phyloP scores from a whole-genome alignment of 2,113 vertebrate genomes.

The Zootoca vivipara region DNA sequence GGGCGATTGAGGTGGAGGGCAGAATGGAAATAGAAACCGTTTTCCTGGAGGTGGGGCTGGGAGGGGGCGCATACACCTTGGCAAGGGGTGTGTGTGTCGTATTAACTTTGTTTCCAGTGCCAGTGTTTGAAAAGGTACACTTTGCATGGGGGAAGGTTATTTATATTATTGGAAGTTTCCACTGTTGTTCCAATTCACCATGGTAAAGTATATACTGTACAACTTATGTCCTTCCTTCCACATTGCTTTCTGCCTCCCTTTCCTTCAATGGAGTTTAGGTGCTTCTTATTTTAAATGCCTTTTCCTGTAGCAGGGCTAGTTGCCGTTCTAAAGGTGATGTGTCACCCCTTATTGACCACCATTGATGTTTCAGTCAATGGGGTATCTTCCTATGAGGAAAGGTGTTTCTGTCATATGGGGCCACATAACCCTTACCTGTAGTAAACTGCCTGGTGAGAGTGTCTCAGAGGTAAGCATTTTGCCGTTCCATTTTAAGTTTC shows the following conservation, averaged over 20 bases:
- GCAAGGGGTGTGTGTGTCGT: too few relatives aligned
- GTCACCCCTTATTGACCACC: not conserved
- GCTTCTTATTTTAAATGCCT: too few relatives aligned
- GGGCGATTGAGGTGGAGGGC: not conserved
- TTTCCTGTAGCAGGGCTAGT: too few relatives aligned
- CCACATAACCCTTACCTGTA: not conserved
- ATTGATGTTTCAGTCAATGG: not conserved
- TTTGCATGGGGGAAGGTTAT: too few relatives aligned
- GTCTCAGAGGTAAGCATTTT: not conserved
- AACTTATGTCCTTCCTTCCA: not conserved
- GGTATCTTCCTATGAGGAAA: not conserved
- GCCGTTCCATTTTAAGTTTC: not conserved
- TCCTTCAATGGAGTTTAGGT: not conserved
- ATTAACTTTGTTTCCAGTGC: not conserved
- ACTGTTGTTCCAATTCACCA: not conserved
- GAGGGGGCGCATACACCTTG: not conserved
- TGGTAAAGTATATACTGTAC: too few relatives aligned
- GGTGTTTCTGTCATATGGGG: not conserved
- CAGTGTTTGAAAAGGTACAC: not conserved
- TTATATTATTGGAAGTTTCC: not conserved
- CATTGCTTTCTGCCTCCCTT: not conserved
- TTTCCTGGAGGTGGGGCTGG: not conserved
- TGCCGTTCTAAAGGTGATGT: too few relatives aligned
- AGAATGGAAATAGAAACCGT: not conserved
- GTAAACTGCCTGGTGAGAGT: not conserved